These are phyloP conservation scores for Leptodactylus fuscus DNA, from an alignment of 2,113 vertebrate genomes.

Conservation along the genomic window DNA sequence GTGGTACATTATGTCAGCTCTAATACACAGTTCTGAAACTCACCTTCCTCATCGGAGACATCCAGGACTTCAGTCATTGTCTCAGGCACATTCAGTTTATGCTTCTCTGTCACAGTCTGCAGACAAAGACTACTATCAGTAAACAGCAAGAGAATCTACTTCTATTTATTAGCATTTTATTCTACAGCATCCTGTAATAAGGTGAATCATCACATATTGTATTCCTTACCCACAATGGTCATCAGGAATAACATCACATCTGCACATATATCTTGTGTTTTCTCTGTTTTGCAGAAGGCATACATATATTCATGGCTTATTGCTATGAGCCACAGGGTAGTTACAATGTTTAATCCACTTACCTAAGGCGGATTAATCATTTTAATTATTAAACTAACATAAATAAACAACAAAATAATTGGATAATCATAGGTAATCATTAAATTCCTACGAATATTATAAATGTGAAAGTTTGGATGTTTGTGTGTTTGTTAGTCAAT, in stretches of 20 bases:
- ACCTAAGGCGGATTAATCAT: too few relatives aligned
- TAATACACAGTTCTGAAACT: too few relatives aligned
- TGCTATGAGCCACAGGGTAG: too few relatives aligned
- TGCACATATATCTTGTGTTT: neutral
- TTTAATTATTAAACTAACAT: too few relatives aligned
- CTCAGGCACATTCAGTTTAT: constrained; percentile 97
- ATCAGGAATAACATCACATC: neutral
- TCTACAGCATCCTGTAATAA: neutral
- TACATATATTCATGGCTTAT: neutral
- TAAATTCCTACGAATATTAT: too few relatives aligned
- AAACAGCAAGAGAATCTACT: neutral
- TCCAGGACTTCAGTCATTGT: constrained; percentile 98
- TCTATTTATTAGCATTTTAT: neutral
- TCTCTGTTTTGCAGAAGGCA: neutral
- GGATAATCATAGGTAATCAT: too few relatives aligned
- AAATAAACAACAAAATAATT: too few relatives aligned
- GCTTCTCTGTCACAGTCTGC: constrained; percentile 97
- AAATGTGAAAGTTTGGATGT: too few relatives aligned
- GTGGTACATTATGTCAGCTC: too few relatives aligned
- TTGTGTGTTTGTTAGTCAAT: too few relatives aligned
- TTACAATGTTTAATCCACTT: too few relatives aligned
- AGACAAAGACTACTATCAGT: constrained; percentile 57
- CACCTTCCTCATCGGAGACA: constrained; percentile 97
- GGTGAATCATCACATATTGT: neutral
- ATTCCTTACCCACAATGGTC: neutral